These are phyloP conservation scores for Aethes cnicana DNA, from an alignment of 2,888 invertebrate species.

Conservation along the genomic window DNA sequence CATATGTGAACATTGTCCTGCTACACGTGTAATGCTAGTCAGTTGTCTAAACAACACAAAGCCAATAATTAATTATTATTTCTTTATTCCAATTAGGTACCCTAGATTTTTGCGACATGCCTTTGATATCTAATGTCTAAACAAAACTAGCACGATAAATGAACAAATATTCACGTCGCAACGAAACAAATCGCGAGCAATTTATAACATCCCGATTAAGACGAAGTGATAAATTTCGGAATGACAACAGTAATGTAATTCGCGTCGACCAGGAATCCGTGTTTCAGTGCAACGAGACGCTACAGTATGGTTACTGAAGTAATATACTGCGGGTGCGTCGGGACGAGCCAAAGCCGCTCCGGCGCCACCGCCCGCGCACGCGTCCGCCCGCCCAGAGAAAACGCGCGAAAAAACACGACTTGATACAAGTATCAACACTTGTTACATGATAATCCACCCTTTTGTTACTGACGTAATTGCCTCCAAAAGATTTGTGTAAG, in stretches of 20 bases:
- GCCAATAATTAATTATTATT: too few species aligned
- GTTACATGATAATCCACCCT: constrained; percentile 31
- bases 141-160: neutral
- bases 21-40: too few species aligned
- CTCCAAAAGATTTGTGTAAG: constrained; percentile 41
- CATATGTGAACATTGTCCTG: neutral
- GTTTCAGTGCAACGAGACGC: constrained; percentile 56
- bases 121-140: too few species aligned
- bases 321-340: constrained; percentile 59
- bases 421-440: constrained; percentile 26
- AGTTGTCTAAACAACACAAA: too few species aligned
- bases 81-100: too few species aligned
- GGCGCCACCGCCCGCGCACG: constrained; percentile 75
- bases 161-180: constrained; percentile 17
- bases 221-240: constrained; percentile 24
- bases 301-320: constrained; percentile 62
- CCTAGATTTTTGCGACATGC: too few species aligned
- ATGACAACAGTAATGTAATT: constrained; percentile 27
- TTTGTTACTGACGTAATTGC: constrained; percentile 34
- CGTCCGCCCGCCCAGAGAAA: constrained; percentile 70
- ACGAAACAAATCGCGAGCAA: constrained; percentile 15
- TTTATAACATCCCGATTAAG: constrained; percentile 28
- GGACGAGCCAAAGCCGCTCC: constrained; percentile 63
- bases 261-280: constrained; percentile 34
- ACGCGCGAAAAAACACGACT: constrained; percentile 29